Percentiles rank a stretch among this genome's conserved stretches.
Evolutionary conservation across 2,113 vertebrate species (phyloP).

Genomic region (Apus apus): DNA sequence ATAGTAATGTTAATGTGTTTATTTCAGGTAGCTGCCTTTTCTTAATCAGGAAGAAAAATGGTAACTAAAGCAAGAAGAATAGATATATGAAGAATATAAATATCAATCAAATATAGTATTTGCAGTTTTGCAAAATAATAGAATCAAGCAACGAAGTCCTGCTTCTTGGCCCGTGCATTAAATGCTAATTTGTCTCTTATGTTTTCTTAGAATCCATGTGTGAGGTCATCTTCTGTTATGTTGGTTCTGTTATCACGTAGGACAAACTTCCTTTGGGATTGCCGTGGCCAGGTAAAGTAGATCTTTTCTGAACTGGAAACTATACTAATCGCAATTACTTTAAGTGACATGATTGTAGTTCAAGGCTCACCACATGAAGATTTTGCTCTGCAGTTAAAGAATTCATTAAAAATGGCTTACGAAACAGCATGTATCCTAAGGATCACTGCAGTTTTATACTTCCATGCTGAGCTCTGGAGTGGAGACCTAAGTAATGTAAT

Average conservation of each 20-base stretch:
- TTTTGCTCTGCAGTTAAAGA: neutral
- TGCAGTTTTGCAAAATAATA: neutral
- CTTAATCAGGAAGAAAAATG: neutral
- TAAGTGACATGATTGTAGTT: neutral
- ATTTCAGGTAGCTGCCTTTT: neutral
- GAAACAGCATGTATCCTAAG: neutral
- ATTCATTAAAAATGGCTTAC: neutral
- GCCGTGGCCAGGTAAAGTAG: neutral
- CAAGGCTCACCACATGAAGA: neutral
- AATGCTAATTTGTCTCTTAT: neutral
- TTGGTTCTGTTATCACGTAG: neutral
- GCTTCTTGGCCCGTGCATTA: neutral
- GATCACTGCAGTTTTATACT: neutral
- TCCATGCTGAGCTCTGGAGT: neutral
- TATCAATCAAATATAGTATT: neutral
- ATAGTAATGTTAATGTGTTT: neutral
- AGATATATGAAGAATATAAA: neutral
- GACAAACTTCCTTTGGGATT: neutral
- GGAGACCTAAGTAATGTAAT: neutral
- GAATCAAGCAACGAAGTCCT: neutral
- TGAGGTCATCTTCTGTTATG: neutral
- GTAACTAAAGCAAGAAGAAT: neutral
- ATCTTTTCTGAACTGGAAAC: neutral
- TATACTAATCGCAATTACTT: neutral
- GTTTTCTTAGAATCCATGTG: neutral